A percentile compares a stretch with the other conserved stretches of the same genome.
Evolutionary conservation across 2,888 invertebrate genomes (phyloP).

Genomic region (Maniola hyperantus): DNA sequence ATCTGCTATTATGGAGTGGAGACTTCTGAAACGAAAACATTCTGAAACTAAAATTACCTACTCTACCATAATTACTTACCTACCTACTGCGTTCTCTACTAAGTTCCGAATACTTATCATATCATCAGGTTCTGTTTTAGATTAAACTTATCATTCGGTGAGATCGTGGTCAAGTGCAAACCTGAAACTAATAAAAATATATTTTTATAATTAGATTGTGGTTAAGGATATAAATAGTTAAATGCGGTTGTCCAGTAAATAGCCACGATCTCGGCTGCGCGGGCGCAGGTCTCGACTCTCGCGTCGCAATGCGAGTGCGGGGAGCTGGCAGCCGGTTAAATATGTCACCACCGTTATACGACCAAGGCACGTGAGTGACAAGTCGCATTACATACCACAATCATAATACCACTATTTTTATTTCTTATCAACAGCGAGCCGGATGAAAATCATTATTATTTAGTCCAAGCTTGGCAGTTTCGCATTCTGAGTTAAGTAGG

Average conservation of each 20-base stretch:
- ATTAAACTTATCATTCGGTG: background rate
- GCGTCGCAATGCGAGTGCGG: conserved; percentile 30
- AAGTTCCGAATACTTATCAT: background rate
- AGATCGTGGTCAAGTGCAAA: conserved; percentile 2
- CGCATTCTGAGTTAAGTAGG: conserved; percentile 6
- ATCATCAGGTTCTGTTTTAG: background rate
- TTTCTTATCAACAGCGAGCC: conserved; percentile 26
- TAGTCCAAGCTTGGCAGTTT: conserved; percentile 25
- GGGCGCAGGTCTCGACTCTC: background rate
- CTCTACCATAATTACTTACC: background rate
- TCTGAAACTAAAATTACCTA: background rate
- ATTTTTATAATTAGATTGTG: conserved; percentile 24
- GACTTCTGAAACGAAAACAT: background rate
- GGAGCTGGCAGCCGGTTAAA: conserved; percentile 52
- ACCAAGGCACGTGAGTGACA: conserved; percentile 44
- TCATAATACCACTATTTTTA: conserved; percentile 36
- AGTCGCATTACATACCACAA: conserved; percentile 34
- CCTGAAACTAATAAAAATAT: conserved; percentile 16
- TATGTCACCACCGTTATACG: conserved; percentile 68
- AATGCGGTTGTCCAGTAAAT: conserved; percentile 29
- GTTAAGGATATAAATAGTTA: conserved; percentile 18
- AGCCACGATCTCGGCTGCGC: conserved; percentile 26
- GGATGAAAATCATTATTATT: conserved; percentile 26
- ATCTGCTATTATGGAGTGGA: too few relatives aligned
- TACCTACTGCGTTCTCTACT: too few relatives aligned